Evolutionary conservation across 2,113 vertebrate genomes (phyloP), one percentile per base, ranked within the genome.

Genomic region (Ploceus nigricollis): DNA sequence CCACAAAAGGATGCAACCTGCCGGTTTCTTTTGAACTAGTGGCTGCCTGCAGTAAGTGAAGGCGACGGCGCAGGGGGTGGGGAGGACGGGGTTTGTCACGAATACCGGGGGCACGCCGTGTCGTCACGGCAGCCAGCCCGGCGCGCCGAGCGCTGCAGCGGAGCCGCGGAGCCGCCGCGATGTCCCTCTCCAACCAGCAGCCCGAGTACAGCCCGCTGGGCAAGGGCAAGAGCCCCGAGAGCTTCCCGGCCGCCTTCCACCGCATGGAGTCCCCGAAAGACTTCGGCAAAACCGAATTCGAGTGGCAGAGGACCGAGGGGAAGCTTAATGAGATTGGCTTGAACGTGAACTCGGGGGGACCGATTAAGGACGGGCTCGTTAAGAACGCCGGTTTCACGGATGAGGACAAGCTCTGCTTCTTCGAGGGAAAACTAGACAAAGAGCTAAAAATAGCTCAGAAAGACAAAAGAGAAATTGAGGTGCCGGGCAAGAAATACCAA

Each of bases 331-430:
- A 98, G 97, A 98, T 99, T 31, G 97, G 98, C 57, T 97, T 98
- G 71, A 96, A 93, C 20, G 97, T 98, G 10, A 98, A 97, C 97
- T 87, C 97, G 7, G 98, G 97, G 13, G 93, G 97, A 42, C 97
- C 97, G 65, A 94, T 98, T 23, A 97, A 97, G 91, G 98, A 97
- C 0, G 96, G 98, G 93, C 95, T 98, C 7, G 96, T 96, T 28
- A 98, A 98, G 92, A 97, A 68, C 9, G 64, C 98, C 2, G 98
- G 98, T 25, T 99, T 99, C 97, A 99, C 99, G 1, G 99, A 99
- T 19, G 99, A 99, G 95, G 99, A 98, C 96, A 99, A 99, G 98
- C 98, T 99, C 48, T 99, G 99, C 97, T 99, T 98, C 96, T 99
- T 98, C 24, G 98, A 99, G 76, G 97, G 97, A 11, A 97, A 98